Evolutionary conservation across 2,797 vertebrate genomes (phyloP).

Genomic region (Gobio occitaniae): DNA sequence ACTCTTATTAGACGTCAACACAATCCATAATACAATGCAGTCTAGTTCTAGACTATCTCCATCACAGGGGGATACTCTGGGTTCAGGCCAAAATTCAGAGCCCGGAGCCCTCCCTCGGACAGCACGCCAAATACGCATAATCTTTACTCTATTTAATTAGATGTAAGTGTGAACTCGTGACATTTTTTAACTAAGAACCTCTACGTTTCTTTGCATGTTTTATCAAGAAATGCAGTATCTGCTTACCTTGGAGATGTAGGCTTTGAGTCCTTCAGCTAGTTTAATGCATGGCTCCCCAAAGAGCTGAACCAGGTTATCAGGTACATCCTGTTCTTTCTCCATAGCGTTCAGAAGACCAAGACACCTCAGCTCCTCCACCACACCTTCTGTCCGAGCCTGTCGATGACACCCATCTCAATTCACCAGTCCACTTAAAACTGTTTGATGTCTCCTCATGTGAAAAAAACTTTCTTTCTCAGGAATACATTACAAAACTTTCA

Average conservation of each 20-base stretch:
- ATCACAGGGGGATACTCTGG: too few relatives aligned
- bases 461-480: not conserved
- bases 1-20: too few relatives aligned
- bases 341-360: constrained; percentile 71
- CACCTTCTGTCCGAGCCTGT: constrained; percentile 70
- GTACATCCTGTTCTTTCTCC: constrained; percentile 65
- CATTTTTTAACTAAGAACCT: not conserved
- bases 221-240: not conserved
- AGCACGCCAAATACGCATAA: too few relatives aligned
- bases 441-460: not conserved
- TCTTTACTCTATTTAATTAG: too few relatives aligned
- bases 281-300: constrained; percentile 74
- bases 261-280: constrained; percentile 75
- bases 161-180: too few relatives aligned
- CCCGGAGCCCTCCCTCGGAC: too few relatives aligned
- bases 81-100: too few relatives aligned
- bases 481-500: not conserved
- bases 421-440: not conserved
- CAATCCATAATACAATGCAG: too few relatives aligned
- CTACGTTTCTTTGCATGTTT: not conserved
- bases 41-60: too few relatives aligned
- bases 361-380: constrained; percentile 73
- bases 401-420: constrained; percentile 27
- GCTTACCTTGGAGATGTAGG: constrained; percentile 74
- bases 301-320: constrained; percentile 62